Conservation (phyloP, 2,888 invertebrate species). For the Drosophila mercatorum region DNA sequence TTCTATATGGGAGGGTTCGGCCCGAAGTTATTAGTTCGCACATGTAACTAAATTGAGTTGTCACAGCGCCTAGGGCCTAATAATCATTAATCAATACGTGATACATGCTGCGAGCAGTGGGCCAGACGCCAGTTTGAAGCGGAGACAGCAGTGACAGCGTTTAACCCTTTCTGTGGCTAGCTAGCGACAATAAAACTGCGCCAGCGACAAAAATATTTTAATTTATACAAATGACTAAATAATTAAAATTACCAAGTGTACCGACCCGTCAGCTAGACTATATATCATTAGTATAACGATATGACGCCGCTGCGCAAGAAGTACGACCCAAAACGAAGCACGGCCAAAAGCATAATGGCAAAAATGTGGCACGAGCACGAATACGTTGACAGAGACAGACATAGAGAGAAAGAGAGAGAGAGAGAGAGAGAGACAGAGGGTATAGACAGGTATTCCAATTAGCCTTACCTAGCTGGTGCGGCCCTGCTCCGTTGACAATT, state of each 20-base stretch:
- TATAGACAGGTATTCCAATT: conserved; percentile 24
- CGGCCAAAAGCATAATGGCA: conserved; percentile 42
- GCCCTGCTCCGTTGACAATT: conserved; percentile 53
- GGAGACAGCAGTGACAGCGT: conserved; percentile 1
- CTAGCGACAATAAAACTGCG: conserved; percentile 24
- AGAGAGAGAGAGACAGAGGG: conserved; percentile 2
- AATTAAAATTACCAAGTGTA: conserved; percentile 71
- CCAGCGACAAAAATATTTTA: conserved; percentile 66
- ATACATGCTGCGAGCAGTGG: conserved; percentile 15
- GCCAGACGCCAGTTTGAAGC: neutral
- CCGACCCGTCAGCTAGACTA: conserved; percentile 64
- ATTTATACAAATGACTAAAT: conserved; percentile 79
- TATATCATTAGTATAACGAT: conserved; percentile 62
- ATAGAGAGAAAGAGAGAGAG: neutral
- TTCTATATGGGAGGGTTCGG: neutral
- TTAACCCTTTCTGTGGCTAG: conserved; percentile 57
- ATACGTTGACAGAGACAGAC: conserved; percentile 3
- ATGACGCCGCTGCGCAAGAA: conserved; percentile 31
- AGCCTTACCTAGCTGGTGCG: conserved; percentile 21
- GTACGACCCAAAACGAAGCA: conserved; percentile 38
- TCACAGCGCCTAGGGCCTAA: conserved; percentile 39
- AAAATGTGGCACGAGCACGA: conserved; percentile 58
- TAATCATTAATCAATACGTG: conserved; percentile 72
- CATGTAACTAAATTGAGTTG: conserved; percentile 44
- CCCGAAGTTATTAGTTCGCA: conserved; percentile 1